A percentile compares a stretch with the other conserved stretches of the same genome.
These are phyloP conservation scores for Brachyrhaphis roseni DNA, from an alignment of 2,797 vertebrate genomes.

Conservation along the genomic window DNA sequence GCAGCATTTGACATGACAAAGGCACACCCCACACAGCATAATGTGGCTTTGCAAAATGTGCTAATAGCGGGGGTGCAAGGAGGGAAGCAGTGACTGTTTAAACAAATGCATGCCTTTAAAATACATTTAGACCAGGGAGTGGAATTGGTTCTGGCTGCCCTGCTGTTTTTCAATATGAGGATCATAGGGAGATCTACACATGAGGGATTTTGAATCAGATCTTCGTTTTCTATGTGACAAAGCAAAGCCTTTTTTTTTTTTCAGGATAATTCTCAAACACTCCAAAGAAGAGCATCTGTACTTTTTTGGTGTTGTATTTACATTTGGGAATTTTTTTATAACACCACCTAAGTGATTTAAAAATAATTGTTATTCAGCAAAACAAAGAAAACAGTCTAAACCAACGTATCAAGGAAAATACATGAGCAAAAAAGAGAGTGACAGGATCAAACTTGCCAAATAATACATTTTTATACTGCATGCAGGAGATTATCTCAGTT, in stretches of 20 bases:
- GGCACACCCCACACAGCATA: conserved; percentile 30
- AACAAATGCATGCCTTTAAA: conserved; percentile 52
- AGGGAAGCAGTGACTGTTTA: conserved; percentile 35
- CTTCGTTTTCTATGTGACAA: conserved; percentile 47
- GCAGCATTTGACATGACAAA: conserved; percentile 24
- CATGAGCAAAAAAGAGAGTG: conserved; percentile 11
- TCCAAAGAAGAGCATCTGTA: conserved; percentile 33
- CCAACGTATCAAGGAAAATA: conserved; percentile 11
- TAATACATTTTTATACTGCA: conserved; percentile 27
- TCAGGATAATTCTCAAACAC: conserved; percentile 40
- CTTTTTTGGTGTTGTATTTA: conserved; percentile 22
- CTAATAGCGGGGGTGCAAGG: conserved; percentile 48
- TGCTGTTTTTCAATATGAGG: conserved; percentile 47
- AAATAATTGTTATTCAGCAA: conserved; percentile 13
- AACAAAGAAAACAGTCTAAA: conserved; percentile 19
- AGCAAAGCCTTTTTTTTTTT: conserved; percentile 44
- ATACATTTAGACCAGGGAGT: conserved; percentile 49
- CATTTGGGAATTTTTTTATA: conserved; percentile 5
- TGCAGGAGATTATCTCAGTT: conserved; percentile 55
- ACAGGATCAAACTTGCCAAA: conserved; percentile 46
- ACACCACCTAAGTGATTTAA: conserved; percentile 18
- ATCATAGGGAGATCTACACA: conserved; percentile 37
- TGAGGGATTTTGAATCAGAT: conserved; percentile 52
- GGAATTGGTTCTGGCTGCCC: conserved; percentile 43
- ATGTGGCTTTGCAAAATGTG: conserved; percentile 41